Conservation (phyloP, 2,113 vertebrate genomes). For the Aramus guarauna region DNA sequence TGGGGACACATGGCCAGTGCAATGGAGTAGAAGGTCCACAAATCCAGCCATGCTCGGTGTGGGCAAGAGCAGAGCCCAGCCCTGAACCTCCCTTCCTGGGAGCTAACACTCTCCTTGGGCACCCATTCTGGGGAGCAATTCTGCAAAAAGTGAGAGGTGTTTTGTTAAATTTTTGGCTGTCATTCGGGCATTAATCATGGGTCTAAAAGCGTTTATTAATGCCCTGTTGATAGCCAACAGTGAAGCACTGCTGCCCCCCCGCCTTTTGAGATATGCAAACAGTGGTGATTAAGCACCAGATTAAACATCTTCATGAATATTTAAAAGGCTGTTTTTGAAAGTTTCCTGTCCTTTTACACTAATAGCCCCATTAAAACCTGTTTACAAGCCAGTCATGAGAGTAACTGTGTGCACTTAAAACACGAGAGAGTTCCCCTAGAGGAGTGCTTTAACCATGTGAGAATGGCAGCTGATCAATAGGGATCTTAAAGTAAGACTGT, state of each 20-base stretch:
- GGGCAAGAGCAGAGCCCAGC: background rate
- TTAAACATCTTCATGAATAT: conserved; percentile 92
- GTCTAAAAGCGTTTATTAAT: conserved; percentile 74
- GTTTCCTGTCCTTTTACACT: conserved; percentile 93
- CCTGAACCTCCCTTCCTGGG: background rate
- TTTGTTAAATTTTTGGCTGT: background rate
- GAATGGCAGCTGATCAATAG: conserved; percentile 79
- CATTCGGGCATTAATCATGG: conserved; percentile 46
- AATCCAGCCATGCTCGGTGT: accelerated
- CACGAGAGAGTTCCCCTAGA: conserved; percentile 77
- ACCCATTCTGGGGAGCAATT: background rate
- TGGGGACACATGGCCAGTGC: too few species aligned
- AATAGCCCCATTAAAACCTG: conserved; percentile 95
- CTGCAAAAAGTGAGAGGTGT: background rate
- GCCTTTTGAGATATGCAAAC: conserved; percentile 78
- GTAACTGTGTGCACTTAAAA: conserved; percentile 87
- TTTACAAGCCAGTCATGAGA: conserved; percentile 88
- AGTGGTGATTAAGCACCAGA: conserved; percentile 91
- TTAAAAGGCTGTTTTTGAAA: conserved; percentile 86
- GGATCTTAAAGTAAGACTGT: conserved; percentile 83
- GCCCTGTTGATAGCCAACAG: conserved; percentile 69
- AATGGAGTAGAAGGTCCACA: background rate
- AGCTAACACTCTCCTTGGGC: background rate
- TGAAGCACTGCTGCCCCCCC: conserved; percentile 65
- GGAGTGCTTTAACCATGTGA: conserved; percentile 71